A percentile compares a stretch with the other conserved stretches of the same genome.
phyloP scores from a whole-genome alignment of 2,113 vertebrate species.

The Coracopsis vasa region DNA sequence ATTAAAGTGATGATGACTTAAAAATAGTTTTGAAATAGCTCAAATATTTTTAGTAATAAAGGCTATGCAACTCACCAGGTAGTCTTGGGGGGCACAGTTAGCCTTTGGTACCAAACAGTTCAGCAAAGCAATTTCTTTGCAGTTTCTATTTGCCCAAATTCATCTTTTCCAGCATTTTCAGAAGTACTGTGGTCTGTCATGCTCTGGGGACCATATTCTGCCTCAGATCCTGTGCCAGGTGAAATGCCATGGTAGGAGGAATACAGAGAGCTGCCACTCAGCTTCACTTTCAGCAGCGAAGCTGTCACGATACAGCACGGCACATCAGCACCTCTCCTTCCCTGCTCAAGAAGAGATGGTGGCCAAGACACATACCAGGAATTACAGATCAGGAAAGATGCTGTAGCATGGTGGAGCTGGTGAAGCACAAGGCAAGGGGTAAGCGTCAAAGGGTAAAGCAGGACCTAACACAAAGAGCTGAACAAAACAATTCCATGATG shows the following conservation, averaged over 20 bases:
- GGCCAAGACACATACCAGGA: neutral
- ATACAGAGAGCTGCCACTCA: neutral
- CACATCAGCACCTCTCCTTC: neutral
- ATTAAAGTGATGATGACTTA: neutral
- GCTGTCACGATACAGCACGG: accelerated
- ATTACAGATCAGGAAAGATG: neutral
- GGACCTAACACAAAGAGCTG: neutral
- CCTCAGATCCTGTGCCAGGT: neutral
- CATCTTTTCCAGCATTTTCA: neutral
- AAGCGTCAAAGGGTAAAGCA: neutral
- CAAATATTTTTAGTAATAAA: neutral
- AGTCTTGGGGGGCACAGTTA: neutral
- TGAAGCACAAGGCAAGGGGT: neutral
- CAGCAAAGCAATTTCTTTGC: neutral
- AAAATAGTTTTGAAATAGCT: neutral
- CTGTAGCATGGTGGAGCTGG: accelerated
- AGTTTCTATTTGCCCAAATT: neutral
- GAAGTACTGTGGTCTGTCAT: accelerated
- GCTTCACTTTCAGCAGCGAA: neutral
- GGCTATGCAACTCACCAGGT: neutral
- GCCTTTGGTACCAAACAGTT: neutral
- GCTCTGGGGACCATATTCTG: neutral
- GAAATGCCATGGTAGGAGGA: neutral
- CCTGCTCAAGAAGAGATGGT: neutral
- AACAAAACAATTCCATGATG: neutral